phyloP scores from a whole-genome alignment of 2,888 invertebrate genomes.

The Tetranychus truncatus region DNA sequence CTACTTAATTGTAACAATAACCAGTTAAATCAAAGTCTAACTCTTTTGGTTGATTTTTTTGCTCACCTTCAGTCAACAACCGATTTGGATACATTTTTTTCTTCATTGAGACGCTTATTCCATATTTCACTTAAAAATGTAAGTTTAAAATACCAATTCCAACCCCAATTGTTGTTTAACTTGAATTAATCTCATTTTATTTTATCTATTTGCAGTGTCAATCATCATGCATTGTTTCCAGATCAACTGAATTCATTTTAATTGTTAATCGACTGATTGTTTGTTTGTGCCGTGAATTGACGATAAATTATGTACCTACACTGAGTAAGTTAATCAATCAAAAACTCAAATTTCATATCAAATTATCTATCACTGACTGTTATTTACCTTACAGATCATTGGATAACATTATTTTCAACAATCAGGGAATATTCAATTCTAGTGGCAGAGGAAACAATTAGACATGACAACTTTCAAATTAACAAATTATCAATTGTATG shows the following conservation, averaged over 20 bases:
- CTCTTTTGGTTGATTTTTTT: not conserved
- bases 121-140: not conserved
- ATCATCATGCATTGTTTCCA: slow-evolving; percentile 2
- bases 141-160: not conserved
- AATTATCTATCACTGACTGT: not conserved
- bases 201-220: not conserved
- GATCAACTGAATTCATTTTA: not conserved
- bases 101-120: not conserved
- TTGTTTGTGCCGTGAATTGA: not conserved
- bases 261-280: slow-evolving; percentile 3
- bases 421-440: slow-evolving; percentile 5
- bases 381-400: not conserved
- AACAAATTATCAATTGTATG: not conserved
- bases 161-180: not conserved
- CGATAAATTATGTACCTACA: not conserved
- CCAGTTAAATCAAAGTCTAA: not conserved
- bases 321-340: slow-evolving; percentile 1
- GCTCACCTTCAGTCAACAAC: not conserved
- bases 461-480: not conserved
- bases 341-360: not conserved
- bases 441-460: not conserved
- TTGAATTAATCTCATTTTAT: not conserved
- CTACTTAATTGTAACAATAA: not conserved
- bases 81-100: slow-evolving; percentile 1
- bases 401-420: slow-evolving; percentile 9